Conservation (phyloP, 2,797 vertebrate genomes). For the Centropyge bicolor region DNA sequence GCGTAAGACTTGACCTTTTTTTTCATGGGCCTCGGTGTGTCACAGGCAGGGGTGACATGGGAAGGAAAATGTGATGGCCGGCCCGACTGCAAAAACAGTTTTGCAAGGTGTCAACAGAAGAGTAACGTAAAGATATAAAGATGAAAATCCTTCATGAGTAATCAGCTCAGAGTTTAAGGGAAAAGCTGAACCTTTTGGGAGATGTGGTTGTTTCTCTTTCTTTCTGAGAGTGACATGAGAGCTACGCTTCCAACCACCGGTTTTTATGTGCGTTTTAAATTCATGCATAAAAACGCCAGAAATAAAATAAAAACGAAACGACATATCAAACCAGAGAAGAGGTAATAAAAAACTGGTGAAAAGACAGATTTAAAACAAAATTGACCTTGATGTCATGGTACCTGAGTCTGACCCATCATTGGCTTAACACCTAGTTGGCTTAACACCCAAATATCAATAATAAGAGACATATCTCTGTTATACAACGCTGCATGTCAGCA, state of each 20-base stretch:
- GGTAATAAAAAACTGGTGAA: not conserved
- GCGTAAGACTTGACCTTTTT: conserved; percentile 83
- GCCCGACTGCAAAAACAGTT: conserved; percentile 63
- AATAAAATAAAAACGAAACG: not conserved
- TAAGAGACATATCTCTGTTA: too few relatives aligned
- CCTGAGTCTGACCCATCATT: not conserved
- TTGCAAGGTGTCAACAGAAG: conserved; percentile 64
- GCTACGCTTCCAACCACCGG: not conserved
- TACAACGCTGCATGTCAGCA: too few relatives aligned
- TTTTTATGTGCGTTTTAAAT: not conserved
- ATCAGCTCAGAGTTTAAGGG: conserved; percentile 18
- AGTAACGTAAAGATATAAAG: conserved; percentile 31
- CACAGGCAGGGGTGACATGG: conserved; percentile 75
- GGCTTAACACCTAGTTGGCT: too few relatives aligned
- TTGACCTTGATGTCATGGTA: not conserved
- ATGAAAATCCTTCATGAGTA: conserved; percentile 17
- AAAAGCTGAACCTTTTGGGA: conserved; percentile 7
- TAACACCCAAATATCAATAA: too few relatives aligned
- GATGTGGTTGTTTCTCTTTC: not conserved
- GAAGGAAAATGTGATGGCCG: conserved; percentile 80
- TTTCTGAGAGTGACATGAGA: not conserved
- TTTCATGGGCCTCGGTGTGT: conserved; percentile 71
- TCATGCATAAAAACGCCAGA: not conserved
- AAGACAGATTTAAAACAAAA: not conserved
- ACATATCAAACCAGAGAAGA: not conserved